phyloP scores from a whole-genome alignment of 2,797 vertebrate genomes.

The Centroberyx gerrardi region DNA sequence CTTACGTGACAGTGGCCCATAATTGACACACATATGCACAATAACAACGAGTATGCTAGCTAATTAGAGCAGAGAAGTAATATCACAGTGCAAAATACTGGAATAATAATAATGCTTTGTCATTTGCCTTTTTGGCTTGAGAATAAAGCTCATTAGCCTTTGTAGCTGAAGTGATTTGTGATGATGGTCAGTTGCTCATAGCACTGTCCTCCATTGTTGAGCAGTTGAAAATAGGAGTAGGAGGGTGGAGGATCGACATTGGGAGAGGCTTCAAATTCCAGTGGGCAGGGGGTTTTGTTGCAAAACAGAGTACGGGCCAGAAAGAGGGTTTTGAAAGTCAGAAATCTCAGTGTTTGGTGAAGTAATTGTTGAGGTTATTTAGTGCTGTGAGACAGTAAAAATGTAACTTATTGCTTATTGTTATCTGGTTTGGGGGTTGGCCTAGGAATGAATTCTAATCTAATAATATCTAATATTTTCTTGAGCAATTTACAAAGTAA shows the following conservation, averaged over 20 bases:
- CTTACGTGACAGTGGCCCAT: background rate
- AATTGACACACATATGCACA: too few relatives aligned
- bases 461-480: background rate
- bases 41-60: too few relatives aligned
- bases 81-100: too few relatives aligned
- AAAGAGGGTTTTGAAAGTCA: conserved; percentile 14
- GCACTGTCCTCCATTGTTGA: too few relatives aligned
- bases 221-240: too few relatives aligned
- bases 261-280: conserved; percentile 35
- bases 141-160: too few relatives aligned
- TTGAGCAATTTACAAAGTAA: background rate
- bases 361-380: background rate
- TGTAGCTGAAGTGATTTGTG: too few relatives aligned
- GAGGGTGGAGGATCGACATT: too few relatives aligned
- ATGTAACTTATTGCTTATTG: background rate
- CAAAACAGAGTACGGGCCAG: conserved; percentile 20
- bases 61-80: too few relatives aligned
- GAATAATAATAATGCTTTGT: too few relatives aligned
- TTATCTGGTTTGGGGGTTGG: background rate
- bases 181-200: too few relatives aligned
- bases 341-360: background rate
- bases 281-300: conserved; percentile 29
- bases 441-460: background rate
- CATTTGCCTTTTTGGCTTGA: too few relatives aligned
- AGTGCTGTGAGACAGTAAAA: conserved; percentile 3